Evolutionary conservation across 2,888 invertebrate species (phyloP), one percentile per base, ranked within the genome.

Genomic region (Halictus ligatus): DNA sequence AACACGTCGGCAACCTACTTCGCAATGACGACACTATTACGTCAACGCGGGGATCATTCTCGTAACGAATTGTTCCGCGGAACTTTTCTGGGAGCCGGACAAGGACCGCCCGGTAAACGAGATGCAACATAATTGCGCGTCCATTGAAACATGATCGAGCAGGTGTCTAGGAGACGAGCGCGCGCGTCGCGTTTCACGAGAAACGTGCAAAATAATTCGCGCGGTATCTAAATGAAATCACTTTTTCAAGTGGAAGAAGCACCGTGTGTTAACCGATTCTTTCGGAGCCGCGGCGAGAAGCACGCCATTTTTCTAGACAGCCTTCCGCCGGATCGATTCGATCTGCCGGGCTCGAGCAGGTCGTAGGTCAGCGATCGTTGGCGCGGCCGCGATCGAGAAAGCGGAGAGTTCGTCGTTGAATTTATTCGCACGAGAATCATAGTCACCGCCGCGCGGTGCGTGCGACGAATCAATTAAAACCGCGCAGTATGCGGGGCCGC

Each of bases 391-490:
- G 18, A 58, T n/a, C n/a, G 64, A 64, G 94, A 94, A 93, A 93
- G 93, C 93, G 93, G 92, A 50, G 54, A 91, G 93, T 89, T 81
- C 92, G 89, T 79, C 79, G 78, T 86, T 88, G 92, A 93, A 92
- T 94, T 93, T 92, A 94, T 94, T 93, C 91, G 89, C 90, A 87
- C 88, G 87, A 92, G 92, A 93, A 86, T 87, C 89, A 92, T 92
- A 85, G 93, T 91, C 92, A 92, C 64, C 64, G 29, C 29, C 92
- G 93, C 92, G 84, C 83, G 86, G 84, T 69, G 85, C 87, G 87
- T 88, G 91, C 87, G 75, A 60, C 73, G 89, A 89, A 90, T 92
- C 78, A 67, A 88, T 86, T 86, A 86, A 35, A 82, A 79, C 43
- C 43, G 69, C 1, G 64, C 15, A 29, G 29, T 29, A 58, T 29